Evolutionary conservation across 2,797 vertebrate genomes (phyloP), one percentile per base, ranked within the genome.

Genomic region (Xenentodon cancila): DNA sequence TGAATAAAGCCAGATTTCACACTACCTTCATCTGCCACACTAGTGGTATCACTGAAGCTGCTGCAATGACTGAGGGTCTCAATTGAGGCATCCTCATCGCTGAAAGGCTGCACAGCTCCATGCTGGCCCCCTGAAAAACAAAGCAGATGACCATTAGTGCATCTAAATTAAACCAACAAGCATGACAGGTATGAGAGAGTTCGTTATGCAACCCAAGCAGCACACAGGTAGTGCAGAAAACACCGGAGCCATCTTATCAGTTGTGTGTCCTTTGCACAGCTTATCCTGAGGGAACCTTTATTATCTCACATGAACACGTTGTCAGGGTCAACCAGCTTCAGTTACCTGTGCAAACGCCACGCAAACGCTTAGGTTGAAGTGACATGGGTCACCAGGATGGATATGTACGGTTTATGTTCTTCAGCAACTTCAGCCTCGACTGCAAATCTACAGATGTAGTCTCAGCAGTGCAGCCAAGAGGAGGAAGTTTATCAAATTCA

Each of bases 51-150:
- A 62, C 97, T 99, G 85, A 95, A 96, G 80, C 96, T 97, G 93
- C 97, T 99, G 92, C 96, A 98, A 87, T 96, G 96, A 89, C 97
- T 99, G 95, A 98, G 96, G 56, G 97, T 98, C 93, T 99, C 98
- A 71, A 98, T 92, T 7, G 97, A 99, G 61, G 94, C 95, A 53
- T 99, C 97, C 91, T 99, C 98, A 77, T 99, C 97, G 79, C 97
- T 99, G 88, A 98, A 98, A 77, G 97, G 95, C 68, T 97, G 97
- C 90, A 96, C 92, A 44, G 93, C 92, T 85, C 94, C 95, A 71
- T 96, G 94, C 78, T 95, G 95, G 73, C 94, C 95, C 86, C 96
- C 97, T 97, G 52, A 20, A 59, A n/a, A 18, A 34, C 3, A 30
- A 40, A 11, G 20, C 0, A 59, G 4, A 34, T 0, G 1, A 0